A percentile compares a stretch with the other conserved stretches of the same genome.
Evolutionary conservation across 2,888 invertebrate species (phyloP).

Genomic region (Dysmachus trigonus): DNA sequence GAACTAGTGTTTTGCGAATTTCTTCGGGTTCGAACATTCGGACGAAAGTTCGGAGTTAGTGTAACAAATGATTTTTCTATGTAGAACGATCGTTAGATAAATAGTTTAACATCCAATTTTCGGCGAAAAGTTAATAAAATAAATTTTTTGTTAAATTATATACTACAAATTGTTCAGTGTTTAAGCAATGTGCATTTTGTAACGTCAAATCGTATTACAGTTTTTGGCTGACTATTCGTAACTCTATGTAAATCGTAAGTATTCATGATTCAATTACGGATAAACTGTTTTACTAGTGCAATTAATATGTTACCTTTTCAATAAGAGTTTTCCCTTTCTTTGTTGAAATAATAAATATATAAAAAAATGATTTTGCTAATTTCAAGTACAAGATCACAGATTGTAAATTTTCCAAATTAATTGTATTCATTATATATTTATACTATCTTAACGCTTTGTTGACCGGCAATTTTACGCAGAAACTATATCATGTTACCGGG

Average conservation of each 20-base stretch:
- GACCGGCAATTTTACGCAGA: no score
- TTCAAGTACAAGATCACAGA: no score
- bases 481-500: no score
- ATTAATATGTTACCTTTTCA: no score
- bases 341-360: no score
- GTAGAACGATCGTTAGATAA: background rate
- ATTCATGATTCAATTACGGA: no score
- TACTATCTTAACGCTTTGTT: no score
- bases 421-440: no score
- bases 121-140: background rate
- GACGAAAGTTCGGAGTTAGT: background rate
- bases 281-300: background rate
- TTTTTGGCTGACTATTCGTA: background rate
- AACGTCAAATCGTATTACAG: background rate
- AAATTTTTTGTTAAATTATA: background rate
- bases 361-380: no score
- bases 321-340: no score
- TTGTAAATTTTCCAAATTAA: no score
- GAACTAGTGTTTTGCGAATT: background rate
- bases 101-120: background rate
- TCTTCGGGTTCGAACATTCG: background rate
- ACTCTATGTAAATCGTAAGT: background rate
- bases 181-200: background rate
- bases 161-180: background rate
- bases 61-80: background rate